phyloP scores from a whole-genome alignment of 2,113 vertebrate genomes.

The Procavia capensis region DNA sequence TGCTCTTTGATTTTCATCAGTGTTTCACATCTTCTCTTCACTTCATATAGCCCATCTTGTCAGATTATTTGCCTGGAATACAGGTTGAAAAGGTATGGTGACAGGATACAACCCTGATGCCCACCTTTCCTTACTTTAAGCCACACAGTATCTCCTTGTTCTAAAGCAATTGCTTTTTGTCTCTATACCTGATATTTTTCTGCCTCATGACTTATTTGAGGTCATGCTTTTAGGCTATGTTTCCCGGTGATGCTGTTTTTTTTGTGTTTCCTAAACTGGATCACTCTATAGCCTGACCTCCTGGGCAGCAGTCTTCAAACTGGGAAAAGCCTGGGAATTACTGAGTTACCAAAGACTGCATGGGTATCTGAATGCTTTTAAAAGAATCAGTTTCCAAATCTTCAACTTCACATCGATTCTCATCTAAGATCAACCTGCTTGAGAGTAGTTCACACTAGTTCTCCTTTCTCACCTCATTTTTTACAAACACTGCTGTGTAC shows the following conservation, averaged over 20 bases:
- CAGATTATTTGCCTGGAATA: too few species aligned
- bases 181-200: not conserved
- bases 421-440: not conserved
- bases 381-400: conserved; percentile 3
- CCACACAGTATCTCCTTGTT: too few species aligned
- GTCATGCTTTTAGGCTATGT: not conserved
- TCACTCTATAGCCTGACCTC: not conserved
- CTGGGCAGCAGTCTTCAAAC: not conserved
- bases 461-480: not conserved
- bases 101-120: too few species aligned
- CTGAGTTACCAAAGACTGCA: not conserved
- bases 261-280: not conserved
- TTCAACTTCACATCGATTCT: not conserved
- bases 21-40: too few species aligned
- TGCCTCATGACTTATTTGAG: not conserved
- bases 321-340: not conserved
- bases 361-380: not conserved
- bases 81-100: too few species aligned
- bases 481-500: not conserved
- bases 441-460: not conserved
- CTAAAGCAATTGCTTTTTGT: not conserved
- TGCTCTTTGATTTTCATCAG: too few species aligned
- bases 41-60: too few species aligned
- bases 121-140: too few species aligned
- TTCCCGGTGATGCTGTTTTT: not conserved